Base-by-base conservation (phyloP, 2,888 invertebrate genomes). In the Drosophila heteroneura region DNA sequence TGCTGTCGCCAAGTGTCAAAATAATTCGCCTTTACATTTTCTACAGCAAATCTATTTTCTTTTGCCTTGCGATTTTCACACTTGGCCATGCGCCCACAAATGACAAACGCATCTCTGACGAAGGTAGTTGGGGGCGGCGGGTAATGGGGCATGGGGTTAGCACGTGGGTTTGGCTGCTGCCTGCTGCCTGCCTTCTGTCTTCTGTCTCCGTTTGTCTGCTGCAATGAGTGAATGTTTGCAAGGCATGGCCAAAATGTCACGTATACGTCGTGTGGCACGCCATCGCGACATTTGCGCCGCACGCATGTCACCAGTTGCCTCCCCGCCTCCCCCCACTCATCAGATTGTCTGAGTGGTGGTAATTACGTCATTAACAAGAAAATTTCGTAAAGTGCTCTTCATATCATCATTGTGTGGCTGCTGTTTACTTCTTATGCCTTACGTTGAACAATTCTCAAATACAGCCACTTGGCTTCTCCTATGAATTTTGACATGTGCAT, bases 231-330 rank as follows among this genome's bases (percentile, higher is more conserved):
- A 39, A 63, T 73, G 44, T 52, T 77, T 65, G 78, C 79, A 82
- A 74, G 82, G 80, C 76, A 59, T 86, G 79, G 84, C 89, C 82
- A 74, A 91, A 89, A 89, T 86, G 88, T 86, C 90, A 91, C 85
- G 90, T 89, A 86, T 91, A 91, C 91, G 91, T 83, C 91, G 89
- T 86, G 85, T 86, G 85, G 91, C 85, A 89, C 81, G 83, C 75
- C 71, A 79, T 62, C 56, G 58, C 74, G 58, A 63, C 69, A 79
- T 63, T 61, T 71, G 62, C 47, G 70, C 63, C 41, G 19, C 60
- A 69, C 61, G 80, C 70, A 62, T 78, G 77, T 68, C 68, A 63
- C 60, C 49, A 41, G 41, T 32, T 30, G 33, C 54, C 33, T 0
- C 5, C 28, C 22, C 30, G 32, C 54, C 33, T 0, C 5, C 22